These are phyloP conservation scores for Monodelphis domestica DNA, from an alignment of 2,797 vertebrate species.

Conservation along the genomic window DNA sequence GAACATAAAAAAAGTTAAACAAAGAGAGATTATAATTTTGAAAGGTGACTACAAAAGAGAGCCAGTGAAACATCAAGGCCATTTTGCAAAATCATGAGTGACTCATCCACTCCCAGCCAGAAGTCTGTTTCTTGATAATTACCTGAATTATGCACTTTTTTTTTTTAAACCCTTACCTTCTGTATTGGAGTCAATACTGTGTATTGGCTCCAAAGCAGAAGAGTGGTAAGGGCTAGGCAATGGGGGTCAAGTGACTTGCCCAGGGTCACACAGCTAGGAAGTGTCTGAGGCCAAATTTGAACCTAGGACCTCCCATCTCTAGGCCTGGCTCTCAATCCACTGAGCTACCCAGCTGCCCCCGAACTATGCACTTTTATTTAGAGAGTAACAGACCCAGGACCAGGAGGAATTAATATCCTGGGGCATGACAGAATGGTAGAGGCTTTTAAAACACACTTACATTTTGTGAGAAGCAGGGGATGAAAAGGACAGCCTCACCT, in stretches of 20 bases:
- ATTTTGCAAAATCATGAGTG: not conserved
- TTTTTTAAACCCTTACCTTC: too few species aligned
- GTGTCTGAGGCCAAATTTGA: too few species aligned
- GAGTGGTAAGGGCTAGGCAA: too few species aligned
- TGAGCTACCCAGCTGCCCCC: too few species aligned
- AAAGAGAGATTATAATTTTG: not conserved
- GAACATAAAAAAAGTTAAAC: not conserved
- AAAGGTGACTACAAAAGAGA: not conserved
- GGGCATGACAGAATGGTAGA: not conserved
- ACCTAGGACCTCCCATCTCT: too few species aligned
- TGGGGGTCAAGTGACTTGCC: too few species aligned
- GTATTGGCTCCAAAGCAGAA: too few species aligned
- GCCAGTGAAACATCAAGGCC: not conserved
- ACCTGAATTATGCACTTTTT: not conserved
- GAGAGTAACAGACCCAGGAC: not conserved
- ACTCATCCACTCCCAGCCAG: not conserved
- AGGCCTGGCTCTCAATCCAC: too few species aligned
- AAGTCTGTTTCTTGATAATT: not conserved
- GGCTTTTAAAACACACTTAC: not conserved
- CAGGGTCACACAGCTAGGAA: too few species aligned
- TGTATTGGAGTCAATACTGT: too few species aligned
- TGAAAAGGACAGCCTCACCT: not conserved
- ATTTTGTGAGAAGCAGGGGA: not conserved
- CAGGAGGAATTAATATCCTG: not conserved
- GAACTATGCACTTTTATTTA: not conserved